A percentile compares a stretch with the other conserved stretches of the same genome.
phyloP scores from a whole-genome alignment of 2,113 vertebrate species.

The Gallinago media region DNA sequence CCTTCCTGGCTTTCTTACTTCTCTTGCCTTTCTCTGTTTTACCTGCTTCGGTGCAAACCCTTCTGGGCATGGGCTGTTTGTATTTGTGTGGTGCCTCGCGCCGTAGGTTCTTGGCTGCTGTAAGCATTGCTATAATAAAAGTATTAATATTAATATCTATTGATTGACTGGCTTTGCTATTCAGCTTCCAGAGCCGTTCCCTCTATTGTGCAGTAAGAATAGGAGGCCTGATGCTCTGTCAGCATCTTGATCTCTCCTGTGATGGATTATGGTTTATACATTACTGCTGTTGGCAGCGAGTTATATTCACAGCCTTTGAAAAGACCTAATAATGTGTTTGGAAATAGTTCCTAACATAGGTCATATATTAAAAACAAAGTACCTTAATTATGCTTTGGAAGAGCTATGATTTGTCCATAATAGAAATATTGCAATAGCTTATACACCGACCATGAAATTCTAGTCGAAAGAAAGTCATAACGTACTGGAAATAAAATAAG shows the following conservation, averaged over 20 bases:
- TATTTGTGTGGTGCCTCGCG: background rate
- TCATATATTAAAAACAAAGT: conserved; percentile 15
- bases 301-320: conserved; percentile 10
- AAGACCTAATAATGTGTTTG: conserved; percentile 25
- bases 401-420: conserved; percentile 9
- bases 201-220: background rate
- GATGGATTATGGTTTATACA: background rate
- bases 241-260: background rate
- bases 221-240: background rate
- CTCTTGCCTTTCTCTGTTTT: background rate
- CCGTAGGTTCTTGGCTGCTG: background rate
- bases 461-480: background rate
- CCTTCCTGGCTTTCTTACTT: fast-evolving
- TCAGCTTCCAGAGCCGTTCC: background rate
- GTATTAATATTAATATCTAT: conserved; percentile 6
- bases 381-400: conserved; percentile 44
- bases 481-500: background rate
- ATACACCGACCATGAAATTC: background rate
- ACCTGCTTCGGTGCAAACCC: background rate
- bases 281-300: conserved; percentile 19
- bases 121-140: background rate
- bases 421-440: background rate
- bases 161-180: background rate
- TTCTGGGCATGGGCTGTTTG: background rate
- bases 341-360: background rate